Evolutionary conservation across 2,888 invertebrate genomes (phyloP), one percentile per base, ranked within the genome.

Genomic region (Aphidoletes aphidimyza): DNA sequence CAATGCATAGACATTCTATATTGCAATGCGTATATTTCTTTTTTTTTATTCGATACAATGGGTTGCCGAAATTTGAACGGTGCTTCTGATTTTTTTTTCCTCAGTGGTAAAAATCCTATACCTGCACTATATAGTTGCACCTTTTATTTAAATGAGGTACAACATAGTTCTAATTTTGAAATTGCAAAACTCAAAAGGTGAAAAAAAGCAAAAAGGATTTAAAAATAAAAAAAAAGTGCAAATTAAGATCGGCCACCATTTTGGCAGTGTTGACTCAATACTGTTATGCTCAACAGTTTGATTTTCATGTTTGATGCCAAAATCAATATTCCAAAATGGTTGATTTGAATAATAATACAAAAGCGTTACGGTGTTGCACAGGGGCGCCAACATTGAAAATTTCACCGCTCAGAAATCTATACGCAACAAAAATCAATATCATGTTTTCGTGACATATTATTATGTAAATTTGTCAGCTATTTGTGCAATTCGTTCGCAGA

Each of bases 171-270:
- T 19, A 47, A 22, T 22, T 30, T 30, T 69, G 30, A 34, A 69
- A 69, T 69, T 69, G 69, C 69, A 30, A 69, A 69, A 17, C 30
- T 30, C 26, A 69, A 30, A 69, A 26, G 69, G 69, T 34, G 69
- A 69, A 69, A 69, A 30, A 69, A 30, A 8, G 26, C 30, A 69
- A 69, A 30, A 30, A 1, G 34, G 30, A 69, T 69, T 69, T n/a
- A n/a, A n/a, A n/a, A n/a, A n/a, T n/a, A n/a, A n/a, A n/a, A 30
- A 30, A 69, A 69, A 30, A 69, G 69, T 69, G 69, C 69, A 69
- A 69, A 69, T 69, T 69, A 69, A 69, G 30, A 69, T 69, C 69
- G 69, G 26, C 34, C 69, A 69, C 69, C 69, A 69, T 69, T 69
- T 30, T 69, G 1, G 22, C 47, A 17, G 11, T 22, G 22, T 22